phyloP scores from a whole-genome alignment of 1,140 invertebrate genomes.

The Phymastichus coffea region DNA sequence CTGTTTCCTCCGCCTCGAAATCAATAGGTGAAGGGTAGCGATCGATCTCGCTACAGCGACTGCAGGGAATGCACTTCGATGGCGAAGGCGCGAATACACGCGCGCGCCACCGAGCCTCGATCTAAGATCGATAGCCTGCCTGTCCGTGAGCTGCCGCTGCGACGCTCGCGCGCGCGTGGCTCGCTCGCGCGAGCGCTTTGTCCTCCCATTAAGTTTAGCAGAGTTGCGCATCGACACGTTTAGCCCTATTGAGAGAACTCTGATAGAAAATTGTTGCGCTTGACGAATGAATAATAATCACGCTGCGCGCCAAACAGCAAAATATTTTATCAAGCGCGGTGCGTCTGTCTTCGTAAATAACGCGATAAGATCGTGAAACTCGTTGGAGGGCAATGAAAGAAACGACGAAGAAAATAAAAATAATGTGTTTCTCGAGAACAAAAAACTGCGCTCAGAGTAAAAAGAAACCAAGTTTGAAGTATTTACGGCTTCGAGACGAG shows the following conservation, averaged over 20 bases:
- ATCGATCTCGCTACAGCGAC: conserved; percentile 37
- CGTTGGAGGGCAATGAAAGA: no score
- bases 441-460: no score
- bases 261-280: conserved; percentile 12
- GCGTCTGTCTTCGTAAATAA: no score
- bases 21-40: conserved; percentile 38
- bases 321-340: no score
- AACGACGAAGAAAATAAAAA: no score
- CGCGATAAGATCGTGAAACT: no score
- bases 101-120: conserved; percentile 35
- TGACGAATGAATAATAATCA: no score
- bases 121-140: conserved; percentile 37
- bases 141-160: neutral
- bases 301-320: no score
- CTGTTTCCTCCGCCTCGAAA: neutral
- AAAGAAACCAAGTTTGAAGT: no score
- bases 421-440: no score
- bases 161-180: neutral
- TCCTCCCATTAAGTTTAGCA: neutral
- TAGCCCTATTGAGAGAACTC: conserved; percentile 1
- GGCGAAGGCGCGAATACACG: conserved; percentile 28
- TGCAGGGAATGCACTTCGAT: conserved; percentile 29
- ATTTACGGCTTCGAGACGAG: no score
- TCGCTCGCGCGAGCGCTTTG: neutral
- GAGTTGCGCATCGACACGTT: neutral